A percentile compares a stretch with the other conserved stretches of the same genome.
phyloP scores from a whole-genome alignment of 1,140 invertebrate genomes.

The Ips nitidus region DNA sequence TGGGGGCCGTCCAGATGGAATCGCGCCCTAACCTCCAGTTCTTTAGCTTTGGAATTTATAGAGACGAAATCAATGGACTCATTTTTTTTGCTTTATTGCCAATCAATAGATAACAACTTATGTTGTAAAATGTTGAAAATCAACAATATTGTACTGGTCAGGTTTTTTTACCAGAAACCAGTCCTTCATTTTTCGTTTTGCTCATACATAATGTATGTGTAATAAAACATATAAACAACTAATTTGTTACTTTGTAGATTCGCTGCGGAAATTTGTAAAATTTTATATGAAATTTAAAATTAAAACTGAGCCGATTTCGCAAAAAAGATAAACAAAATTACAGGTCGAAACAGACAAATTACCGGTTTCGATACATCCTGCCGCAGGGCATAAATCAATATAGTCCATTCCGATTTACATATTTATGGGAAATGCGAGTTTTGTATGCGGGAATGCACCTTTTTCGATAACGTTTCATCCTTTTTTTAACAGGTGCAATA shows the following conservation, averaged over 20 bases:
- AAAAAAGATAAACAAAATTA: conserved; percentile 33
- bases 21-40: neutral
- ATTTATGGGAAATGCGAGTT: conserved; percentile 32
- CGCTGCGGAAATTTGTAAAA: neutral
- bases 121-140: no score
- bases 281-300: conserved; percentile 16
- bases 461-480: conserved; percentile 13
- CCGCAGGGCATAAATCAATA: conserved; percentile 28
- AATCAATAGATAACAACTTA: no score
- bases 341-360: conserved; percentile 26
- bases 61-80: no score
- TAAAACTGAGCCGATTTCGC: conserved; percentile 20
- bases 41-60: no score
- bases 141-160: no score
- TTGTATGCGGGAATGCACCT: conserved; percentile 24
- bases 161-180: no score
- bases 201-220: no score
- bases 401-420: conserved; percentile 30
- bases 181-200: no score
- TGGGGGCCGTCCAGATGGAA: conserved; percentile 1
- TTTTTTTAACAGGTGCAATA: conserved; percentile 29
- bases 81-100: no score
- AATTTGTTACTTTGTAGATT: no score
- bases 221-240: no score
- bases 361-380: conserved; percentile 24